These are phyloP conservation scores for Tetragnatha montana DNA, from an alignment of 2,888 invertebrate genomes.

Conservation along the genomic window DNA sequence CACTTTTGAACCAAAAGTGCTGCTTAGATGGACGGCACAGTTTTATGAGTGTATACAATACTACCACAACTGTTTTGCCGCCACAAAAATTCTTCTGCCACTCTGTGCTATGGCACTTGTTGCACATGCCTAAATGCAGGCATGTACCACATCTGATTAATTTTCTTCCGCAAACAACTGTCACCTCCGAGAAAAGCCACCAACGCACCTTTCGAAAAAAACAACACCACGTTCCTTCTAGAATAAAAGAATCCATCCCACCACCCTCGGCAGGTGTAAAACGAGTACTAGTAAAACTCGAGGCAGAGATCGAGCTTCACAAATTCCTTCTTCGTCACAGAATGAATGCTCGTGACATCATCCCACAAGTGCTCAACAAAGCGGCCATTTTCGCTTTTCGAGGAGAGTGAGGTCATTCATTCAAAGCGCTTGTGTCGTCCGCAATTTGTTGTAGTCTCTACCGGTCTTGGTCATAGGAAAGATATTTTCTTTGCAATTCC, in stretches of 20 bases:
- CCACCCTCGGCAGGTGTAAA: neutral
- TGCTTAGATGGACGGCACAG: no score
- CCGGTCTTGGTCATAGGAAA: neutral
- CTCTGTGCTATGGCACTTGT: no score
- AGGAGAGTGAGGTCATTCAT: slow-evolving; percentile 22
- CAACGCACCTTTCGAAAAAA: neutral
- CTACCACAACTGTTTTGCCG: no score
- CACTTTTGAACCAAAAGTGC: no score
- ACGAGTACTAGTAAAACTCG: neutral
- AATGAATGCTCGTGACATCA: slow-evolving; percentile 19
- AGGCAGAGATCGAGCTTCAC: neutral
- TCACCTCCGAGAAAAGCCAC: neutral
- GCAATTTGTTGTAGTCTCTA: slow-evolving; percentile 15
- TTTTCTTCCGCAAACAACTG: no score
- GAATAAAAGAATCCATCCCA: neutral
- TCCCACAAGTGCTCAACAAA: neutral
- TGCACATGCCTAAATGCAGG: no score
- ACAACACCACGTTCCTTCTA: neutral
- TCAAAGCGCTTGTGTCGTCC: neutral
- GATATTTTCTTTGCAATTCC: neutral
- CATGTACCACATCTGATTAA: no score
- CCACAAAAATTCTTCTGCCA: no score
- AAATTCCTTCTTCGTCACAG: neutral
- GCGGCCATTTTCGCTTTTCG: slow-evolving; percentile 5
- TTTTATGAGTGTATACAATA: no score